Base-by-base conservation (phyloP, 2,113 vertebrate genomes). In the Tetrao urogallus region DNA sequence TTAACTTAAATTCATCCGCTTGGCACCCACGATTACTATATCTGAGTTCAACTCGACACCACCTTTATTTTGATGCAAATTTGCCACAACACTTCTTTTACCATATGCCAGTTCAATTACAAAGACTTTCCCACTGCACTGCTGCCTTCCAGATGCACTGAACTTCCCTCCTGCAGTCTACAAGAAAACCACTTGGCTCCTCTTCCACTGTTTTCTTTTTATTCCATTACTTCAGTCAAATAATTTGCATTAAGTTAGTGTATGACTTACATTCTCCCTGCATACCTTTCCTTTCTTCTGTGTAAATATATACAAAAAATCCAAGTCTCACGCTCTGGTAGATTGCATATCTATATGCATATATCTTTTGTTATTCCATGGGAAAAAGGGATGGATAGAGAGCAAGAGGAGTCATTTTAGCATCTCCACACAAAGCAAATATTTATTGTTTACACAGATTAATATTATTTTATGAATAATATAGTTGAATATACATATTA, bases 141-240 rank as follows among this genome's bases (percentile, higher is more conserved):
- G 74, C 70, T 94, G 89, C 93, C 80, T 95, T 86, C 88, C 93
- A 95, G 89, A 95, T 93, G 77, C 91, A 84, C 63, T 82, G 3
- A 93, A 82, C 74, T 76, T 47, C 93, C 87, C 87, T 82, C 88
- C 85, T 88, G 70, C 74, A 87, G 91, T 80, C 93, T 73, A 16
- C 47, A 79, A 69, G 57, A 76, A 93, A 93, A 95, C 63, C 0
- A 40, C 82, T 93, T 92, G 66, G 56, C 77, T 73, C 50, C 86
- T 48, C 72, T 85, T 58, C 78, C 28, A 22, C 36, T 25, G 74
- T 56, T 82, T 94, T 66, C 52, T 54, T 77, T 77, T 92, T 86
- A 57, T 74, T 60, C 79, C 50, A 47, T 76, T 74, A 42, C 88
- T 69, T 57, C 76, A 91, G 56, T 22, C 66, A 94, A 86, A 90